Conservation (phyloP, 2,888 invertebrate species). For the Cepaea hortensis region DNA sequence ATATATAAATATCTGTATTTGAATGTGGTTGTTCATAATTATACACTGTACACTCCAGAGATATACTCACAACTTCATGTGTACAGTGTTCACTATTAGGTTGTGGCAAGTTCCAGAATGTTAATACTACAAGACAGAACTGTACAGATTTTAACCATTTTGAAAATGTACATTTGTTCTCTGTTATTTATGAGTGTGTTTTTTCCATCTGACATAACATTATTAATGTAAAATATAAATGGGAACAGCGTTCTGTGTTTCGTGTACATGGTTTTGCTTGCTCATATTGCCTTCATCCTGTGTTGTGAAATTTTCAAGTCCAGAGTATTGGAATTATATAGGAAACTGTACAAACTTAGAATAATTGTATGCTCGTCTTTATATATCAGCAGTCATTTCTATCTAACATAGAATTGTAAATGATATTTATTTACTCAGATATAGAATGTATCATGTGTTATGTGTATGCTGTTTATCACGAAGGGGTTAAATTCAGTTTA, state of each 20-base stretch:
- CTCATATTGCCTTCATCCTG: neutral
- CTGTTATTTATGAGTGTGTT: neutral
- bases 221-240: neutral
- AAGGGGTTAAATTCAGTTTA: no score
- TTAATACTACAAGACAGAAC: neutral
- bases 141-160: slow-evolving; percentile 8
- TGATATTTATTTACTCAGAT: no score
- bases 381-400: no score
- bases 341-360: neutral
- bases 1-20: no score
- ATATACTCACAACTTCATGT: neutral
- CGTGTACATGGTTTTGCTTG: neutral
- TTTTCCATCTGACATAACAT: neutral
- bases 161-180: neutral
- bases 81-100: slow-evolving; percentile 13
- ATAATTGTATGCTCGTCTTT: neutral
- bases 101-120: slow-evolving; percentile 4
- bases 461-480: no score
- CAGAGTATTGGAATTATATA: neutral
- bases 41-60: neutral
- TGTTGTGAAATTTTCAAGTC: slow-evolving; percentile 1
- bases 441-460: no score
- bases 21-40: no score
- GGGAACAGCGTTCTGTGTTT: no score
- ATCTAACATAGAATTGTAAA: no score